These are phyloP conservation scores for Acipenser transmontanus DNA, from an alignment of 2,797 vertebrate genomes.

Conservation along the genomic window DNA sequence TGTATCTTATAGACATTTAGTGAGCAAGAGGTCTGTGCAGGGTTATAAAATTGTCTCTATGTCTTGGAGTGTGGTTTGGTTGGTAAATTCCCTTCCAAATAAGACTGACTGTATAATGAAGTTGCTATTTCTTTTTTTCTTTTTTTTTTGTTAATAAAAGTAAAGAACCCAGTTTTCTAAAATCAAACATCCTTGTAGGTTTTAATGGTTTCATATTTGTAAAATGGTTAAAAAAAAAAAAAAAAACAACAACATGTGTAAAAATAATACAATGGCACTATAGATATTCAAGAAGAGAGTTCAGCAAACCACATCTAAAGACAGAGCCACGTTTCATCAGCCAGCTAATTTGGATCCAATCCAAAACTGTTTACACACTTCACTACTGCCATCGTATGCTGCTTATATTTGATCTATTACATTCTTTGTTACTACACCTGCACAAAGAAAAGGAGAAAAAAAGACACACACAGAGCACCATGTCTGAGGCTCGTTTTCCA, in stretches of 20 bases:
- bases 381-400: neutral
- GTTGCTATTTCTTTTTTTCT: too few relatives aligned
- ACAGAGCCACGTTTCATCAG: neutral
- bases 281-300: neutral
- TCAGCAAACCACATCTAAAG: neutral
- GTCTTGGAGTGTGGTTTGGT: too few relatives aligned
- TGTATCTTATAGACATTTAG: too few relatives aligned
- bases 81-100: too few relatives aligned
- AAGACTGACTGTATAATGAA: too few relatives aligned
- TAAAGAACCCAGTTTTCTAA: neutral
- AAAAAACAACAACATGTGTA: too few relatives aligned
- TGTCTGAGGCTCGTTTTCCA: conserved; percentile 5
- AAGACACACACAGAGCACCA: conserved; percentile 35
- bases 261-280: too few relatives aligned
- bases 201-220: conserved; percentile 1
- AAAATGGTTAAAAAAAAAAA: too few relatives aligned
- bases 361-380: neutral
- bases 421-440: conserved; percentile 24
- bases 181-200: neutral
- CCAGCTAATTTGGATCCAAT: neutral
- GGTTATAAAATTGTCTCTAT: too few relatives aligned
- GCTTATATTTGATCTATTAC: conserved; percentile 25
- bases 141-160: neutral
- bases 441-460: conserved; percentile 13
- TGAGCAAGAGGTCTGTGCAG: too few relatives aligned